Percentiles rank a stretch among this genome's conserved stretches.
phyloP scores from a whole-genome alignment of 2,113 vertebrate genomes.

The Orthonyx spaldingii region DNA sequence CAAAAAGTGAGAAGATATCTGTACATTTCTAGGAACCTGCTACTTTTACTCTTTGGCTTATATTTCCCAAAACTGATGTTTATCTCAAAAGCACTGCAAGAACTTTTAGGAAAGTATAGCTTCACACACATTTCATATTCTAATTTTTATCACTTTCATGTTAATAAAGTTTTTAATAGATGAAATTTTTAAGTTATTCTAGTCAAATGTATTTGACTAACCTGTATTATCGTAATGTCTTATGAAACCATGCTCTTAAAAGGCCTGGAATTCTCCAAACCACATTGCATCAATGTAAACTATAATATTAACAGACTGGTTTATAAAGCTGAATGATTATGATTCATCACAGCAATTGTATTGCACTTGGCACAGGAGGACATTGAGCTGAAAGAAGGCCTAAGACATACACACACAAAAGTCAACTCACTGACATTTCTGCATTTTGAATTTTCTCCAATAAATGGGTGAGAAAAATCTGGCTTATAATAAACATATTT shows the following conservation, averaged over 20 bases:
- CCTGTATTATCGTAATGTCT: not conserved
- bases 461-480: not conserved
- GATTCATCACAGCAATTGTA: not conserved
- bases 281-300: not conserved
- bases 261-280: not conserved
- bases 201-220: not conserved
- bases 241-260: not conserved
- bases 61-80: not conserved
- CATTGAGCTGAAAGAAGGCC: not conserved
- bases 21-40: not conserved
- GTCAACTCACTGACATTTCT: not conserved
- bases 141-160: not conserved
- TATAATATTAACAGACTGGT: not conserved
- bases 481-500: not conserved
- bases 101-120: not conserved
- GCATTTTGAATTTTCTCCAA: not conserved
- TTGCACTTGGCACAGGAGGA: fast-evolving
- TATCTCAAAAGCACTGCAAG: not conserved
- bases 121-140: not conserved
- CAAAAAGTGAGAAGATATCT: not conserved
- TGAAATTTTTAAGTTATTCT: not conserved
- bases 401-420: not conserved
- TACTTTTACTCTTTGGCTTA: not conserved
- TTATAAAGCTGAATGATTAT: not conserved
- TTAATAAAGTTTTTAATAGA: not conserved